Evolutionary conservation across 1,140 invertebrate species (phyloP), one percentile per base, ranked within the genome.

Genomic region (Thaumatotibia leucotreta): DNA sequence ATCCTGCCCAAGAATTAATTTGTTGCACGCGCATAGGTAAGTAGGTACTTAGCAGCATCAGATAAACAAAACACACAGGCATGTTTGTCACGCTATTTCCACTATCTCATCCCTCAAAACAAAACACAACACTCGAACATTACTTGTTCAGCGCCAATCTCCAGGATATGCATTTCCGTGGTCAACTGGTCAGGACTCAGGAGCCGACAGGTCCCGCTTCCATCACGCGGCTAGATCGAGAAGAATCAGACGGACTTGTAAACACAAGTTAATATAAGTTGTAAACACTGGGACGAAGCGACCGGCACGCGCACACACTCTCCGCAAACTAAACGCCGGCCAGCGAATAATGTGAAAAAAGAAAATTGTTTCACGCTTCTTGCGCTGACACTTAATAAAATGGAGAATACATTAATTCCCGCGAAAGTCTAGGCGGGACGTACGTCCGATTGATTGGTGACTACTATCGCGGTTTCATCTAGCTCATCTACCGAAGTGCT

Each of bases 351-450:
- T 63, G 71, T 61, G 74, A 76, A 88, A 84, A 86, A 88, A 90
- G 86, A 88, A 89, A 89, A 85, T 88, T 81, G 77, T 83, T 90
- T 90, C 86, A 89, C 85, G 86, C 82, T 79, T 76, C 71, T 76
- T 88, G 86, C 84, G 82, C 83, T 81, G 79, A 86, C 79, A 84
- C 84, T 86, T 88, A 86, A 81, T 85, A 83, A 88, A 88, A 78
- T 63, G 63, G 76, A 81, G 77, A 87, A 85, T 86, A 83, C 83
- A 89, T 89, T 88, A 85, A 68, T 77, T 74, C 74, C 69, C 73
- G 83, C 84, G 88, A 90, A 90, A 90, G 88, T 89, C 79, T 76
- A 76, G 75, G 75, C 65, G 76, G 70, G 68, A 63, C 61, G 69
- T 77, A 79, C 73, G 66, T 67, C 67, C 74, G 80, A 83, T 80